Conservation (phyloP, 2,113 vertebrate species). For the Pterophyllum scalare region DNA sequence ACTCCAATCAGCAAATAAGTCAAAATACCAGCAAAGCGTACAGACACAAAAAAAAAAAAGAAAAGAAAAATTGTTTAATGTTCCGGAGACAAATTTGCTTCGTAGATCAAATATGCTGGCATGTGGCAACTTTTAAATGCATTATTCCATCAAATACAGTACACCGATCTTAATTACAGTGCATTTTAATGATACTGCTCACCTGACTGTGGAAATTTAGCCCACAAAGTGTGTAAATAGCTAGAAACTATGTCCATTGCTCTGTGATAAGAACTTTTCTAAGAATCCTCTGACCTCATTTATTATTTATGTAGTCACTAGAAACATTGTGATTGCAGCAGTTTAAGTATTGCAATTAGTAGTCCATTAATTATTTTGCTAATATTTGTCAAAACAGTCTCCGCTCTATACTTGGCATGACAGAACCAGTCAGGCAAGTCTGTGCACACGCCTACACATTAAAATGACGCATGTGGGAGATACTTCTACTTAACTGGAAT, state of each 20-base stretch:
- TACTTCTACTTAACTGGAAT: too few relatives aligned
- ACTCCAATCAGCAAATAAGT: neutral
- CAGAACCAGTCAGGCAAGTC: too few relatives aligned
- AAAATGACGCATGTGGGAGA: too few relatives aligned
- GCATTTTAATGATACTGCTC: neutral
- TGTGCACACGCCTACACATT: too few relatives aligned
- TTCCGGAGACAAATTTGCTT: neutral
- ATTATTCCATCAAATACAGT: neutral
- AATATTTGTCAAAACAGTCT: too few relatives aligned
- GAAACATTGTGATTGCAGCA: too few relatives aligned
- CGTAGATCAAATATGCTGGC: neutral
- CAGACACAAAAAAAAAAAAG: neutral
- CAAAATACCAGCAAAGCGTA: neutral
- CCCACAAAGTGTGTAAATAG: neutral
- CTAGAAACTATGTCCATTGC: too few relatives aligned
- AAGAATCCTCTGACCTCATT: too few relatives aligned
- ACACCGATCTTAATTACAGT: neutral
- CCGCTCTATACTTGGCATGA: too few relatives aligned
- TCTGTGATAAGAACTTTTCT: neutral
- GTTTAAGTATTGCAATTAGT: too few relatives aligned
- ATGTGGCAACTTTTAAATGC: neutral
- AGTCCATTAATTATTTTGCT: too few relatives aligned
- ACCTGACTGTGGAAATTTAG: neutral
- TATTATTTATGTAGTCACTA: too few relatives aligned
- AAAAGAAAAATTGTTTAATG: neutral